phyloP scores from a whole-genome alignment of 2,797 vertebrate genomes.

The Rhabdomys pumilio region DNA sequence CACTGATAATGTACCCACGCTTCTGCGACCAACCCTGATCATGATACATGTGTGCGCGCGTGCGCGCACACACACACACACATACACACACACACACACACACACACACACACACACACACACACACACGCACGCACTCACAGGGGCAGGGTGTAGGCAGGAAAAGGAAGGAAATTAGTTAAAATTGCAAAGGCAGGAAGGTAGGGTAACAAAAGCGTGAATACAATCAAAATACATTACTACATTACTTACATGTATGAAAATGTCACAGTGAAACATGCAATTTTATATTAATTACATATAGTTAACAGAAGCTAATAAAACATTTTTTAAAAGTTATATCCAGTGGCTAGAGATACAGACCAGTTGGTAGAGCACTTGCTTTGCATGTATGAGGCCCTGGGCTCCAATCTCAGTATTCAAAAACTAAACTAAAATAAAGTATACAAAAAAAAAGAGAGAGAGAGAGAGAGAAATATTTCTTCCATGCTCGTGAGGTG shows the following conservation, averaged over 20 bases:
- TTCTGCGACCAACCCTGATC: background rate
- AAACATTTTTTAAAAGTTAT: background rate
- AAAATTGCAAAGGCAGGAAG: background rate
- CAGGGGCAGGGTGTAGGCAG: too few relatives aligned
- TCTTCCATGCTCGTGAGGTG: background rate
- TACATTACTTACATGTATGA: background rate
- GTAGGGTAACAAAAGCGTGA: background rate
- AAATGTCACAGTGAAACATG: background rate
- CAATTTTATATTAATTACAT: background rate
- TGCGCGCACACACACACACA: too few relatives aligned
- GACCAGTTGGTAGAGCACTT: background rate
- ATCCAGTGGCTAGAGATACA: background rate
- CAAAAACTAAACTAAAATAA: background rate
- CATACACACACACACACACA: background rate
- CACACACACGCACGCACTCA: background rate
- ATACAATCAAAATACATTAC: background rate
- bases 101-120: rapidly evolving
- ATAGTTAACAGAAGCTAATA: background rate
- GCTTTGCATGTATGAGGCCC: background rate
- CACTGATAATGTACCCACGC: background rate
- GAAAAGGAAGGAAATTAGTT: background rate
- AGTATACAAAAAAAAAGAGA: background rate
- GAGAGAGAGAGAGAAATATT: background rate
- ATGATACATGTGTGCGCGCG: too few relatives aligned
- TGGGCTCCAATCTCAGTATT: background rate